These are phyloP conservation scores for Epinotia brunnichana DNA, from an alignment of 2,888 invertebrate species.

Conservation along the genomic window DNA sequence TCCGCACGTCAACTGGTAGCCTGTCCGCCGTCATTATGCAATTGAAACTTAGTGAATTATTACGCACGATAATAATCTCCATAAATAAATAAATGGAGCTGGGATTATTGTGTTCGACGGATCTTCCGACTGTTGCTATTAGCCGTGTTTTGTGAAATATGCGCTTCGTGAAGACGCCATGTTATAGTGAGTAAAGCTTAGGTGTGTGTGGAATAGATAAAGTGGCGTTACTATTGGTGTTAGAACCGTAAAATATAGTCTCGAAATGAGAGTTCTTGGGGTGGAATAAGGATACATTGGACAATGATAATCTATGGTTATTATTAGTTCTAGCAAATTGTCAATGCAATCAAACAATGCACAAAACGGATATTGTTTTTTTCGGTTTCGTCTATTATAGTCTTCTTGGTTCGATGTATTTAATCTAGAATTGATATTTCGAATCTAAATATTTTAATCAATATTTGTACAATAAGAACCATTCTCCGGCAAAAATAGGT, in stretches of 20 bases:
- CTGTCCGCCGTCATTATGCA: slow-evolving; percentile 81
- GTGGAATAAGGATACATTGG: background rate
- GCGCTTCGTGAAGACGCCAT: slow-evolving; percentile 24
- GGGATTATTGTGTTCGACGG: slow-evolving; percentile 60
- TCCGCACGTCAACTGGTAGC: slow-evolving; percentile 62
- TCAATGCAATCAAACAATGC: no score
- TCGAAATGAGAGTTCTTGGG: background rate
- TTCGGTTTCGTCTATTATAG: no score
- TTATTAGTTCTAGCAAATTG: no score
- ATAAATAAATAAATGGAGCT: slow-evolving; percentile 79
- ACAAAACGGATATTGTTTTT: no score
- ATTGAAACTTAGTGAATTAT: slow-evolving; percentile 84
- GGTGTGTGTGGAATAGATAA: background rate
- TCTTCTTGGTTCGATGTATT: no score
- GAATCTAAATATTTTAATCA: background rate
- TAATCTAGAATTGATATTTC: no score
- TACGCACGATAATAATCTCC: slow-evolving; percentile 81
- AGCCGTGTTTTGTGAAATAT: slow-evolving; percentile 39
- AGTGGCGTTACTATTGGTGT: background rate
- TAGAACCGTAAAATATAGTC: background rate
- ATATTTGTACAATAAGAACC: no score
- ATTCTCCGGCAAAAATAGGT: no score
- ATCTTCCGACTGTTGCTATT: slow-evolving; percentile 38
- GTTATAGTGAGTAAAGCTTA: slow-evolving; percentile 2
- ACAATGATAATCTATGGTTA: no score